Evolutionary conservation across 2,113 vertebrate species (phyloP).

Genomic region (Ctenodactylus gundi): DNA sequence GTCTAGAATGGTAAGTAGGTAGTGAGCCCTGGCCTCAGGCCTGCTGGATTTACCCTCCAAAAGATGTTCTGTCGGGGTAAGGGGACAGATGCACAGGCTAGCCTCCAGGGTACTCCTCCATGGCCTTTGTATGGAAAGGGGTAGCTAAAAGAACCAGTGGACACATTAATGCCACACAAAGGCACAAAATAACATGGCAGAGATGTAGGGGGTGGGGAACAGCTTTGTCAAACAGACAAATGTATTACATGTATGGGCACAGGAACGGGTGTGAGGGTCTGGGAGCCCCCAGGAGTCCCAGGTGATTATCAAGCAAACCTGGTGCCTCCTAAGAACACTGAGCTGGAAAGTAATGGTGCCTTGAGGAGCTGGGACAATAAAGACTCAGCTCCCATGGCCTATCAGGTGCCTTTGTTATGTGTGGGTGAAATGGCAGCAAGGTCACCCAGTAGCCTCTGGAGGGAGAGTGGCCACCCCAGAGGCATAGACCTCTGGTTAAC

Average conservation of each 20-base stretch:
- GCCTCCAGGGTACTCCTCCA: not conserved
- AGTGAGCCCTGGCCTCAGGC: not conserved
- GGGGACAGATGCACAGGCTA: not conserved
- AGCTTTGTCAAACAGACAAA: not conserved
- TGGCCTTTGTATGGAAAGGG: not conserved
- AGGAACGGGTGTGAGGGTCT: not conserved
- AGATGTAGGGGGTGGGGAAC: not conserved
- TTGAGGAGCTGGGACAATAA: not conserved
- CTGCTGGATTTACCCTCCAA: not conserved
- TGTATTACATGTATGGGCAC: rapidly evolving
- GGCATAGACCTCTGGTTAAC: not conserved
- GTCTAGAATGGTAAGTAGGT: not conserved
- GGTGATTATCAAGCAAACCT: not conserved
- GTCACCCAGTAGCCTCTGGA: not conserved
- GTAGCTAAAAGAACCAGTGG: not conserved
- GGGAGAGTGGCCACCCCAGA: too few species aligned
- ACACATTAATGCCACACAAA: not conserved
- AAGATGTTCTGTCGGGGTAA: not conserved
- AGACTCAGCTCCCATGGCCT: too few species aligned
- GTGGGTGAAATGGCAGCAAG: not conserved
- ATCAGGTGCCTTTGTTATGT: not conserved
- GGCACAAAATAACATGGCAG: not conserved
- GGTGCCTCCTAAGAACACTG: not conserved
- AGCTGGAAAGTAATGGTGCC: not conserved
- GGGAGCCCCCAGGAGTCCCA: not conserved